Conservation (phyloP, 1,140 invertebrate species). For the Aphelinus atriplicis region DNA sequence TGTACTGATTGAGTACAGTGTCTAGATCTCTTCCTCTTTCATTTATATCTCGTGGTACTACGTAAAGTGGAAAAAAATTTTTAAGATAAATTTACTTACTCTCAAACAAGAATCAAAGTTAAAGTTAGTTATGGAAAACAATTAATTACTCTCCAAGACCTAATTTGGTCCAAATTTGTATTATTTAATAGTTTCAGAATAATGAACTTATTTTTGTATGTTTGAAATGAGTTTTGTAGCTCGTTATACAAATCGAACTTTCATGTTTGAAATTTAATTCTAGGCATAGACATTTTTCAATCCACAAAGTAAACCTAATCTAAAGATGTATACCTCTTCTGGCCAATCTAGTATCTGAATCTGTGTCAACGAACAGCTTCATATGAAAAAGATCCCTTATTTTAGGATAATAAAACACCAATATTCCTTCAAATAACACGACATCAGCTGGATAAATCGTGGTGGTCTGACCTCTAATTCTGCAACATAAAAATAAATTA, state of each 20-base stretch:
- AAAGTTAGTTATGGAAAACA: no score
- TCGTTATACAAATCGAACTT: no score
- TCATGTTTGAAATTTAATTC: background rate
- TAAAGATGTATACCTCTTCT: conserved; percentile 79
- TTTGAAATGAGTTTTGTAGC: no score
- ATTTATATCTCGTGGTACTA: conserved; percentile 93
- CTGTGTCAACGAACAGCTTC: conserved; percentile 99
- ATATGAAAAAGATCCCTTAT: conserved; percentile 96
- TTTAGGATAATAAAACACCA: conserved; percentile 97
- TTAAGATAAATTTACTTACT: no score
- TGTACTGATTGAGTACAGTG: conserved; percentile 95
- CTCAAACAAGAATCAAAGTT: no score
- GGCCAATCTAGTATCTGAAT: conserved; percentile 95
- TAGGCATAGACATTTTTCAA: conserved; percentile 1
- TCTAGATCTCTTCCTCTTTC: conserved; percentile 94
- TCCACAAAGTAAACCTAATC: conserved; percentile 35
- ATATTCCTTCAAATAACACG: conserved; percentile 96
- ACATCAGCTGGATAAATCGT: conserved; percentile 98
- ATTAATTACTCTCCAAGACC: no score
- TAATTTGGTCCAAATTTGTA: no score
- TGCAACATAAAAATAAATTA: conserved; percentile 54
- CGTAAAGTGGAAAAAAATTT: no score
- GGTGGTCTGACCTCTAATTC: conserved; percentile 76
- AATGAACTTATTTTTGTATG: no score
- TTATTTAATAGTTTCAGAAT: no score